Conservation (phyloP, 2,797 vertebrate species). For the Pitangus sulphuratus region DNA sequence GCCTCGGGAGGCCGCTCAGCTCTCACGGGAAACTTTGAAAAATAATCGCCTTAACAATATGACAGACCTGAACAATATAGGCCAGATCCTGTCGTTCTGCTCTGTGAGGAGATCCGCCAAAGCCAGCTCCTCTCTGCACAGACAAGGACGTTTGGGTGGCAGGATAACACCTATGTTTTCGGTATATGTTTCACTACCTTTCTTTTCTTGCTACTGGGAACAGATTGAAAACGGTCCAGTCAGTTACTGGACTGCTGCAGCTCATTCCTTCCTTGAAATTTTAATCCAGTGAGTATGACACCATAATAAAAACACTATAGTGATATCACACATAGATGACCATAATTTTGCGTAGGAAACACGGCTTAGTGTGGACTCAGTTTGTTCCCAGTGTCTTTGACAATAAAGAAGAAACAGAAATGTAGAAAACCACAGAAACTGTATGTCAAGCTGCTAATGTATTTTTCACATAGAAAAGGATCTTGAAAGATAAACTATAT, state of each 20-base stretch:
- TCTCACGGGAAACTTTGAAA: conserved; percentile 47
- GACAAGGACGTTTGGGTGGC: not conserved
- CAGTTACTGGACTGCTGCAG: not conserved
- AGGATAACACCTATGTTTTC: not conserved
- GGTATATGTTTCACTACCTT: not conserved
- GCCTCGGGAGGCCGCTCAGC: not conserved
- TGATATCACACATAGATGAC: not conserved
- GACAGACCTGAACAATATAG: conserved; percentile 22
- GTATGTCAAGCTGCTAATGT: not conserved
- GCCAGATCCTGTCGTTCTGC: conserved; percentile 6
- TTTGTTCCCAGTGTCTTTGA: not conserved
- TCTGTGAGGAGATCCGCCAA: fast-evolving
- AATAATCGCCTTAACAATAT: conserved; percentile 13
- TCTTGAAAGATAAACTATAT: not conserved
- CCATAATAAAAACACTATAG: not conserved
- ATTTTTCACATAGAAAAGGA: not conserved
- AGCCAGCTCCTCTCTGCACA: fast-evolving
- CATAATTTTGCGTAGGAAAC: not conserved
- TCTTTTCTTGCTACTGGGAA: not conserved
- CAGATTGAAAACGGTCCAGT: not conserved
- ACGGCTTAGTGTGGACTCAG: fast-evolving
- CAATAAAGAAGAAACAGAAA: not conserved
- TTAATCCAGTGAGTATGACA: not conserved
- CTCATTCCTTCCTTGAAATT: not conserved
- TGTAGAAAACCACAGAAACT: not conserved